These are phyloP conservation scores for Urocynchramus pylzowi DNA, from an alignment of 2,113 vertebrate genomes.

Conservation along the genomic window DNA sequence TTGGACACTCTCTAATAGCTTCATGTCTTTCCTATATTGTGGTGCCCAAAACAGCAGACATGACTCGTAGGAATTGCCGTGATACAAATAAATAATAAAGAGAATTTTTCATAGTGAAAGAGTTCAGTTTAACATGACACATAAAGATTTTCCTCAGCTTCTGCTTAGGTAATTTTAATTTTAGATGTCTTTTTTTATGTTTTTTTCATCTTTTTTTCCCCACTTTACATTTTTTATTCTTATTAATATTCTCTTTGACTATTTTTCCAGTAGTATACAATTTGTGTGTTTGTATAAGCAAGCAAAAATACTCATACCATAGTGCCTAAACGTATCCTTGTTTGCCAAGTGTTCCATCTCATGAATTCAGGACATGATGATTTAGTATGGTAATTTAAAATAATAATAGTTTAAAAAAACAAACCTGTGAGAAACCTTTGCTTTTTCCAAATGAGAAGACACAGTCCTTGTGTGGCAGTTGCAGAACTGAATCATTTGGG, in stretches of 20 bases:
- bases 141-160: neutral
- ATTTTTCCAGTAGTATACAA: neutral
- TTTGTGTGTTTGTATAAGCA: neutral
- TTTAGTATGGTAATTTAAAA: neutral
- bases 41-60: neutral
- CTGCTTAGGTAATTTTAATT: neutral
- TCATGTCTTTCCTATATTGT: neutral
- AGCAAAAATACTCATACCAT: neutral
- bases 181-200: neutral
- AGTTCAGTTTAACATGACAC: neutral
- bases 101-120: neutral
- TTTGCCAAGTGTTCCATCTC: neutral
- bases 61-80: accelerated
- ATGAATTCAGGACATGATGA: neutral
- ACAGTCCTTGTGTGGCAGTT: neutral
- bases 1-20: neutral
- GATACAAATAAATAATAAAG: neutral
- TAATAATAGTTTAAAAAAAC: neutral
- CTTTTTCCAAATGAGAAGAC: neutral
- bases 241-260: neutral
- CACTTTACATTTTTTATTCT: neutral
- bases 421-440: neutral
- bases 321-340: neutral
- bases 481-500: neutral
- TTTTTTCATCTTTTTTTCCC: neutral